Percentiles rank a stretch among this genome's conserved stretches.
phyloP scores from a whole-genome alignment of 2,113 vertebrate species.

The Otis tarda region DNA sequence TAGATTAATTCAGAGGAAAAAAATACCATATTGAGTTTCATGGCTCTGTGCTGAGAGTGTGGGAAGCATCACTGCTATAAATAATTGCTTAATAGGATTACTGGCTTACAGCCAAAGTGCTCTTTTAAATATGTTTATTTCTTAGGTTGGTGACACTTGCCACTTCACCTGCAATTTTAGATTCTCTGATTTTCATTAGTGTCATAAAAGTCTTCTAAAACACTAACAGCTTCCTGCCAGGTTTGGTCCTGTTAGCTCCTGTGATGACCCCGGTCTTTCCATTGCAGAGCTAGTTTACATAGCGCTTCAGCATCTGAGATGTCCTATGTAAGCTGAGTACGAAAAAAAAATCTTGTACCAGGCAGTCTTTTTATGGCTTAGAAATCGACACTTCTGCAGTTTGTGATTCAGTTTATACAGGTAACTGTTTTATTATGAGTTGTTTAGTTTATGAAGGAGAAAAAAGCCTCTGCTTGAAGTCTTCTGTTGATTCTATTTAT shows the following conservation, averaged over 20 bases:
- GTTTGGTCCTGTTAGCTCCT: background rate
- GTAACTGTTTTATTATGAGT: background rate
- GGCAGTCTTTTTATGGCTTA: background rate
- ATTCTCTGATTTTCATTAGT: background rate
- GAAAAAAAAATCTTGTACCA: background rate
- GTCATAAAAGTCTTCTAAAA: background rate
- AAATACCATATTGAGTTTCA: background rate
- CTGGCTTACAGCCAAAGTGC: background rate
- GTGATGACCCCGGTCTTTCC: background rate
- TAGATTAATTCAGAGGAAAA: background rate
- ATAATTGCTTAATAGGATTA: background rate
- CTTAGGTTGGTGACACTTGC: background rate
- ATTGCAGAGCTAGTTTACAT: background rate
- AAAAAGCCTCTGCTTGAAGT: background rate
- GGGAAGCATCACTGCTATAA: background rate
- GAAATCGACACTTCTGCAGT: background rate
- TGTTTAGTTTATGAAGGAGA: background rate
- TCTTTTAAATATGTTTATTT: background rate
- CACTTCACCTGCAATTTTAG: background rate
- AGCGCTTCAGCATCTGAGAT: background rate
- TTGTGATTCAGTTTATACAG: background rate
- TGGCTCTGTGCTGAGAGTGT: background rate
- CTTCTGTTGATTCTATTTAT: background rate
- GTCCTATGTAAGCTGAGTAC: background rate
- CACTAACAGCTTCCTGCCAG: background rate